Percentiles rank a stretch among this genome's conserved stretches.
Conservation (phyloP, 2,888 invertebrate genomes). For the Agrilus mali region DNA sequence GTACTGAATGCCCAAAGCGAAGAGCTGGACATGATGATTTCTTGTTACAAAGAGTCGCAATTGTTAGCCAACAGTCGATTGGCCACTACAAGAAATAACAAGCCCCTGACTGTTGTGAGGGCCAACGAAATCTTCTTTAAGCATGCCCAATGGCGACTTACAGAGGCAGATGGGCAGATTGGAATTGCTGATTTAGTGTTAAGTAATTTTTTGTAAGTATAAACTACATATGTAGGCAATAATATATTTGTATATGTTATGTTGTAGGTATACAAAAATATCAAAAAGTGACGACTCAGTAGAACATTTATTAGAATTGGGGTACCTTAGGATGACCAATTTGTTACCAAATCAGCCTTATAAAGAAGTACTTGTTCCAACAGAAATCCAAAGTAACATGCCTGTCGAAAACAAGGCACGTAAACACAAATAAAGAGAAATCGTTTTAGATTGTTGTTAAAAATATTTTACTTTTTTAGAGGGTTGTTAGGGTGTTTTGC, state of each 20-base stretch:
- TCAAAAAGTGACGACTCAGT: constrained; percentile 95
- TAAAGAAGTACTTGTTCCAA: constrained; percentile 72
- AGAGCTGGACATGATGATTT: constrained; percentile 90
- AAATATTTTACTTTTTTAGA: constrained; percentile 29
- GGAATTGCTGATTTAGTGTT: constrained; percentile 93
- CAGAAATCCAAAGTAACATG: constrained; percentile 71
- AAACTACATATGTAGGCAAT: not conserved
- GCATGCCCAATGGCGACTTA: constrained; percentile 94
- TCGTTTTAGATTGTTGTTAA: not conserved
- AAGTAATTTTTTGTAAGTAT: constrained; percentile 77
- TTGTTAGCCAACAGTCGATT: constrained; percentile 44
- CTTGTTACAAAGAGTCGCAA: constrained; percentile 77
- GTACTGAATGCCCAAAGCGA: constrained; percentile 78
- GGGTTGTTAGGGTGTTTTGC: constrained; percentile 88
- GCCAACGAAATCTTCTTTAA: constrained; percentile 96
- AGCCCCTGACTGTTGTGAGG: constrained; percentile 65
- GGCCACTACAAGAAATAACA: constrained; percentile 53
- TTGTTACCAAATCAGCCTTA: constrained; percentile 89
- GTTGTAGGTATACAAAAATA: constrained; percentile 77
- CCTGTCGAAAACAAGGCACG: constrained; percentile 73
- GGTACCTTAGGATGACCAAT: constrained; percentile 91
- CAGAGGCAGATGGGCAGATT: constrained; percentile 94
- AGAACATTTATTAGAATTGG: constrained; percentile 91
- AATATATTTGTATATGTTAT: not conserved
- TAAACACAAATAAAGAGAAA: not conserved